phyloP scores from a whole-genome alignment of 1,140 invertebrate genomes.

The Phocides pigmalion region DNA sequence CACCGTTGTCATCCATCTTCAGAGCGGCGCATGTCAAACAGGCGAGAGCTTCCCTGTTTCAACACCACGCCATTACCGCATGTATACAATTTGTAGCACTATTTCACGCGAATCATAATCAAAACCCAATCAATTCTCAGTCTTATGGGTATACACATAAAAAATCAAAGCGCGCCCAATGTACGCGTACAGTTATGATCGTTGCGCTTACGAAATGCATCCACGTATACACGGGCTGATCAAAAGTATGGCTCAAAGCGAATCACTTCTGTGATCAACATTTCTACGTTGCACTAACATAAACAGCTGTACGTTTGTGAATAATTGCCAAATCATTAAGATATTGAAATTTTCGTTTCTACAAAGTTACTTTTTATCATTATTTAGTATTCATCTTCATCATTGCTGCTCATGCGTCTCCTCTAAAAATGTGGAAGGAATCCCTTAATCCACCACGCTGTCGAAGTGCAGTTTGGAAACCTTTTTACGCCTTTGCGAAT shows the following conservation, averaged over 20 bases:
- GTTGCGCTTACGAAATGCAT: neutral
- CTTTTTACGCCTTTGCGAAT: too few relatives aligned
- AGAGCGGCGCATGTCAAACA: constrained; percentile 51
- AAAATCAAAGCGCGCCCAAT: constrained; percentile 6
- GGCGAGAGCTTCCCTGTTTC: constrained; percentile 57
- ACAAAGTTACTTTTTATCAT: too few relatives aligned
- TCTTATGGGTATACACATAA: constrained; percentile 28
- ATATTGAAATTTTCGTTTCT: too few relatives aligned
- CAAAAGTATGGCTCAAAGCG: constrained; percentile 41
- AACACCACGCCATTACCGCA: constrained; percentile 58
- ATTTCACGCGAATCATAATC: constrained; percentile 41
- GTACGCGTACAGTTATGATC: constrained; percentile 9
- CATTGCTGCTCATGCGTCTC: too few relatives aligned
- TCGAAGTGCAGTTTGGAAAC: too few relatives aligned
- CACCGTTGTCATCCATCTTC: constrained; percentile 50
- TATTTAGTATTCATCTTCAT: too few relatives aligned
- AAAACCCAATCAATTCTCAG: constrained; percentile 32
- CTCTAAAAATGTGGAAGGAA: too few relatives aligned
- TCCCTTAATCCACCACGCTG: too few relatives aligned
- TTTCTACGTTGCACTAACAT: too few relatives aligned
- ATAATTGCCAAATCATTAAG: too few relatives aligned
- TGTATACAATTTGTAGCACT: constrained; percentile 48
- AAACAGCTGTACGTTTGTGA: too few relatives aligned
- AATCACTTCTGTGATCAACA: neutral
- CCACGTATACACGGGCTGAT: neutral